Base-by-base conservation (phyloP, 2,888 invertebrate genomes). In the Nematopogon swammerdamellus region DNA sequence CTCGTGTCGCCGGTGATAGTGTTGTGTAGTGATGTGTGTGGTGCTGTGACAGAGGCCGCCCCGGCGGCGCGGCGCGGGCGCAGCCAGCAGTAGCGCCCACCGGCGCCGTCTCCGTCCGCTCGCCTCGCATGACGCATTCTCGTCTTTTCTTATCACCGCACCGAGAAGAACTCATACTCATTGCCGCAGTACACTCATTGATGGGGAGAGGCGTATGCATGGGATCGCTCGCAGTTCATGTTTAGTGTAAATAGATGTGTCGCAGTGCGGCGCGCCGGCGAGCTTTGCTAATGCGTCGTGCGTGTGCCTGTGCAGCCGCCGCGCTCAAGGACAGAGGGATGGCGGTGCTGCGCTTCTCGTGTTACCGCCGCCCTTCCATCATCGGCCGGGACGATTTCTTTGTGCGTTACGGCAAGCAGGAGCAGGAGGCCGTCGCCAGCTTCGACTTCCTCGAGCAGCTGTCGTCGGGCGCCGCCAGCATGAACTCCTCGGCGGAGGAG, bases 371-470 rank as follows among this genome's bases (percentile, higher is more conserved):
- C 51, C 86, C 89, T 47, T 86, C 88, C 63, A 89, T 91, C 75
- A 84, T 91, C 62, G 89, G 88, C 59, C 83, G 90, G 53, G 84
- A 85, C 55, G 89, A 88, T 62, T 88, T 91, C 80, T 91, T 84
- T 82, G 85, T 87, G 54, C 84, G 90, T 58, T 91, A 84, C 77
- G 90, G 90, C 46, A 87, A 88, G 59, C 85, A 87, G 63, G 90
- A 91, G 65, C 82, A 82, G 54, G 89, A 88, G 64, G 90, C 90
- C 54, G 87, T 91, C 58, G 87, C 89, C 54, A 85, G 85, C 60
- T 91, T 91, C 76, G 89, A 90, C 76, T 91, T 91, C 80, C 82
- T 91, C 59, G 87, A 90, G 70, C 86, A 87, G 61, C 70, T 88
- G 59, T 72, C 80, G 60, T 60, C 64, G 17, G 57, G 36, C 70